A percentile compares a stretch with the other conserved stretches of the same genome.
Conservation (phyloP, 1,140 invertebrate genomes). For the Dendrolimus kikuchii region DNA sequence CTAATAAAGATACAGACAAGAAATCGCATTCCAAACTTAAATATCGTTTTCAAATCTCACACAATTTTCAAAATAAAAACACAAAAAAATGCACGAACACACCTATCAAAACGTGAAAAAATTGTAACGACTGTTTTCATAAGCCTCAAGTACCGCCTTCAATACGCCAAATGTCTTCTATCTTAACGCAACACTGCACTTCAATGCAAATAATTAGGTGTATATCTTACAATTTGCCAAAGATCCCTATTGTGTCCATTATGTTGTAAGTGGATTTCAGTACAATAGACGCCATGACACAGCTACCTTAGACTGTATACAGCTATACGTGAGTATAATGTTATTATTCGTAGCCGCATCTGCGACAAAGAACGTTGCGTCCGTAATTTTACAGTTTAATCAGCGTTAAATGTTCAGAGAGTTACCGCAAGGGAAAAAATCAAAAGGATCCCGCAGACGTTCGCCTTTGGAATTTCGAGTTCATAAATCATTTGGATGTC, state of each 20-base stretch:
- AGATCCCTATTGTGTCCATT: constrained; percentile 60
- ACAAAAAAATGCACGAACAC: background rate
- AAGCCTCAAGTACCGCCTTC: constrained; percentile 56
- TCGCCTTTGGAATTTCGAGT: constrained; percentile 42
- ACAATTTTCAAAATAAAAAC: too few species aligned
- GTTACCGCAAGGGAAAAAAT: constrained; percentile 35
- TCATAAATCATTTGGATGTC: constrained; percentile 55
- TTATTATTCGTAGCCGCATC: constrained; percentile 64
- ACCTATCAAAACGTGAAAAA: constrained; percentile 6
- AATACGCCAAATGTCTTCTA: constrained; percentile 33
- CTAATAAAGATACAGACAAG: background rate
- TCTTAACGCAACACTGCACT: constrained; percentile 48
- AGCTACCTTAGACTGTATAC: constrained; percentile 30
- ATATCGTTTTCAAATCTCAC: background rate
- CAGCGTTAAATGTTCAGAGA: constrained; percentile 67
- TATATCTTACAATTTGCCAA: constrained; percentile 70
- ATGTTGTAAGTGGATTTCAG: constrained; percentile 63
- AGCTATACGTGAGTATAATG: constrained; percentile 54
- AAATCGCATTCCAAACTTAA: background rate
- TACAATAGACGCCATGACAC: constrained; percentile 48
- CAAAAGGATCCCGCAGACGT: constrained; percentile 45
- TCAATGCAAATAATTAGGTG: constrained; percentile 65
- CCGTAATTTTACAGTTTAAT: constrained; percentile 71
- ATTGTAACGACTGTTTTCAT: constrained; percentile 52
- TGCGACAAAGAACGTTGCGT: constrained; percentile 56